Percentiles rank a stretch among this genome's conserved stretches.
These are phyloP conservation scores for Cephalopachus bancanus DNA, from an alignment of 2,797 vertebrate genomes.

Conservation along the genomic window DNA sequence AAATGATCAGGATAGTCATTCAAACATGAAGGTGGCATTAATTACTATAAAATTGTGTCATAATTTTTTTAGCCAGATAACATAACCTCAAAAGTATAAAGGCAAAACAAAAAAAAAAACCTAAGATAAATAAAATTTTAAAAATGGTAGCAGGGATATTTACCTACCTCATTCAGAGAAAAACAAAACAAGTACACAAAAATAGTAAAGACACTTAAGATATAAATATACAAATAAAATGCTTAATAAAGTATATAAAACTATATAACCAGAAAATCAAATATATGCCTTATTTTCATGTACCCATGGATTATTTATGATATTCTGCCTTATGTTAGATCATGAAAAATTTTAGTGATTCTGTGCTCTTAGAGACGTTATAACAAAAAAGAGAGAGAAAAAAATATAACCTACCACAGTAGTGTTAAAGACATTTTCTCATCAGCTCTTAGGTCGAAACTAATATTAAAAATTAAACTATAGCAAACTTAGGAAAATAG, in stretches of 20 bases:
- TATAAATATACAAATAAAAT: background rate
- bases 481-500: background rate
- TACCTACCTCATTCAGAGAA: background rate
- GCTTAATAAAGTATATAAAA: background rate
- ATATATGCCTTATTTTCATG: background rate
- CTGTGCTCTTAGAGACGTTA: background rate
- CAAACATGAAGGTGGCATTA: background rate
- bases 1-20: background rate
- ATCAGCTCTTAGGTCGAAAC: background rate
- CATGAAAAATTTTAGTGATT: background rate
- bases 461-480: slow-evolving; percentile 3
- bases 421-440: background rate
- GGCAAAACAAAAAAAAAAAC: background rate
- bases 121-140: too few species aligned
- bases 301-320: background rate
- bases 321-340: background rate
- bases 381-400: background rate
- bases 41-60: background rate
- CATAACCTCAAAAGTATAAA: background rate
- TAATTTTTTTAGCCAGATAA: slow-evolving; percentile 9
- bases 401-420: background rate
- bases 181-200: background rate
- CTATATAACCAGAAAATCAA: background rate
- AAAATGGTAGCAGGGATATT: background rate
- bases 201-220: background rate